Percentiles rank a stretch among this genome's conserved stretches.
phyloP scores from a whole-genome alignment of 2,888 invertebrate genomes.

The Trissonchulus sp. region DNA sequence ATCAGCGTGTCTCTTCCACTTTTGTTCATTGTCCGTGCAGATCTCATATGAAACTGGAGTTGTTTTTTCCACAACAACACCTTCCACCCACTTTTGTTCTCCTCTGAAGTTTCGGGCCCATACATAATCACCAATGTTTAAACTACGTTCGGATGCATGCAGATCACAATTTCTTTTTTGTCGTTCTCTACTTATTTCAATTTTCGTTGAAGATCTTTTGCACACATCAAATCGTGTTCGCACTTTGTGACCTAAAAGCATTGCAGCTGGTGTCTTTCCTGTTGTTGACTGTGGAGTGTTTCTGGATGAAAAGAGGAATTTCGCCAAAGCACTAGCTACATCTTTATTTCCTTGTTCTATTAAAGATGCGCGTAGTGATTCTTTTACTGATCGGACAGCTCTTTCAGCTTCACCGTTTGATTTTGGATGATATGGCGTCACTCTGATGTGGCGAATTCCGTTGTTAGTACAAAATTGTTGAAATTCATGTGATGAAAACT shows the following conservation, averaged over 20 bases:
- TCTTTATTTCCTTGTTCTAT: no score
- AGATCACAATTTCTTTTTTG: no score
- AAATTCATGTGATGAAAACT: background rate
- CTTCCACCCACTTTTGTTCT: background rate
- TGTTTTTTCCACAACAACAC: background rate
- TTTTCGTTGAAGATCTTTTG: background rate
- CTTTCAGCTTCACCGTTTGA: conserved; percentile 4
- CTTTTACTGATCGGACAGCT: background rate
- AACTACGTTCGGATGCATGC: no score
- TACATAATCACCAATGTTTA: background rate
- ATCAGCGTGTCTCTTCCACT: no score
- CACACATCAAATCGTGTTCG: background rate
- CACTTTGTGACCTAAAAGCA: background rate
- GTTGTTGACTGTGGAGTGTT: background rate
- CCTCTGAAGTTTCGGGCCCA: background rate
- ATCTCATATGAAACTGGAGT: no score
- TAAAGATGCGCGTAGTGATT: no score
- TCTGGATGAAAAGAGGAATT: background rate
- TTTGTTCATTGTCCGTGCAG: no score
- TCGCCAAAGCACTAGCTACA: no score
- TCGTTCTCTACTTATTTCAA: no score
- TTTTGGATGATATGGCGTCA: background rate
- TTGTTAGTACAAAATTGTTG: background rate
- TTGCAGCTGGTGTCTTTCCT: background rate
- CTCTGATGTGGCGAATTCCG: background rate